A percentile compares a stretch with the other conserved stretches of the same genome.
Conservation (phyloP, 1,140 invertebrate genomes). For the Trichoplusia ni region DNA sequence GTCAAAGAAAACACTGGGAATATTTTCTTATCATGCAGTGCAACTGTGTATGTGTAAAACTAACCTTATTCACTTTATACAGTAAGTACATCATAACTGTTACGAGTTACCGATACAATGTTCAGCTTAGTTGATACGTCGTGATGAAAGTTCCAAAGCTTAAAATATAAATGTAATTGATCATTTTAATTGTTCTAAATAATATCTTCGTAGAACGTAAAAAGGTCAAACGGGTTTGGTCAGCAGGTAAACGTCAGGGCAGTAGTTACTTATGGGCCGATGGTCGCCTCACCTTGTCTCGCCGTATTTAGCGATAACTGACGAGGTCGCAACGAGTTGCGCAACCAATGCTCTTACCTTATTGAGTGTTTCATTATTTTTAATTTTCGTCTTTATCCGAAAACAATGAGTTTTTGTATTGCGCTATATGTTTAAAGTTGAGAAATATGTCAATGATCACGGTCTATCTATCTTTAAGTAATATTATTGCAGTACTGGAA, state of each 20-base stretch:
- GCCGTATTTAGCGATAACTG: conserved; percentile 69
- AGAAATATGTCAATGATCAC: no score
- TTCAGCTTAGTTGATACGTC: no score
- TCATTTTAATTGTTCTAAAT: no score
- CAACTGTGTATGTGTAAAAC: conserved; percentile 15
- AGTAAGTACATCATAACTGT: no score
- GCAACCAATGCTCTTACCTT: conserved; percentile 56
- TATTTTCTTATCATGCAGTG: conserved; percentile 24
- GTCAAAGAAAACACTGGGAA: conserved; percentile 33
- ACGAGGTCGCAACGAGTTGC: conserved; percentile 66
- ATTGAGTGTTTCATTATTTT: conserved; percentile 41
- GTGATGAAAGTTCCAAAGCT: no score
- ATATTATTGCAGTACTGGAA: no score
- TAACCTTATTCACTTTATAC: not conserved
- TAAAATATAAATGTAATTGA: no score
- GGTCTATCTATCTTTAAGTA: no score
- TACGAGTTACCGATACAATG: no score
- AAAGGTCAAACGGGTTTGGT: conserved; percentile 23
- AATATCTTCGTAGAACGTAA: not conserved
- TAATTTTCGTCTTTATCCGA: conserved; percentile 22
- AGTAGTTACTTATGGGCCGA: conserved; percentile 45
- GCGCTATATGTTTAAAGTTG: no score
- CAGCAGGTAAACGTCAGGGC: conserved; percentile 27
- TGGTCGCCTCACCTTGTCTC: conserved; percentile 65
- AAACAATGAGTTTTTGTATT: not conserved